These are phyloP conservation scores for Athene cunicularia DNA, from an alignment of 2,113 vertebrate species.

Conservation along the genomic window DNA sequence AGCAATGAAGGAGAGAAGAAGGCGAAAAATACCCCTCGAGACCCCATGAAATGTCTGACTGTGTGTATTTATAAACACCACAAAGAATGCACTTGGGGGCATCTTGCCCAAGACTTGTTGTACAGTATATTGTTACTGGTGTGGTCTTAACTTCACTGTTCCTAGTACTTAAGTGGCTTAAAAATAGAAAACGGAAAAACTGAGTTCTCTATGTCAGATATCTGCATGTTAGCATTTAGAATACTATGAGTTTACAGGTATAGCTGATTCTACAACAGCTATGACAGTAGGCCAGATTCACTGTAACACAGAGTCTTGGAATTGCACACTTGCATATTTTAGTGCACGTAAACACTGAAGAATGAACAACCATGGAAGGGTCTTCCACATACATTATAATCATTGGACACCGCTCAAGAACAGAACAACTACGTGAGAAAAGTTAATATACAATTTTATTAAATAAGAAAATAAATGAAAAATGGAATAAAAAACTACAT, in stretches of 20 bases:
- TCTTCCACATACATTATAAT: neutral
- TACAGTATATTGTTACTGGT: neutral
- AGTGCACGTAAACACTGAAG: neutral
- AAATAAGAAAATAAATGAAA: neutral
- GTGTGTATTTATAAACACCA: neutral
- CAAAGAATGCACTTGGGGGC: neutral
- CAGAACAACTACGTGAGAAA: neutral
- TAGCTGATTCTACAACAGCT: neutral
- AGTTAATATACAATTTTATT: neutral
- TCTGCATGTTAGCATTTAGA: neutral
- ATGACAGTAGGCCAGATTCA: neutral
- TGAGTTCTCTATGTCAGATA: neutral
- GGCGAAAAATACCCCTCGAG: neutral
- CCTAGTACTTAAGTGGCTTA: neutral
- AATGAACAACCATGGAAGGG: neutral
- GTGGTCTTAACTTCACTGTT: neutral
- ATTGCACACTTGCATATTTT: neutral
- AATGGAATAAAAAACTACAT: neutral
- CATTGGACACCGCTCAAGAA: neutral
- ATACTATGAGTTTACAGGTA: neutral
- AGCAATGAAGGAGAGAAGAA: neutral
- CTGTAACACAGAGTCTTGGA: neutral
- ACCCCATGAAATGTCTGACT: neutral
- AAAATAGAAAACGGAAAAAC: neutral
- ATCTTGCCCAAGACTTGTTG: neutral